These are phyloP conservation scores for Syngnathus rostellatus DNA, from an alignment of 2,797 vertebrate species.

Conservation along the genomic window DNA sequence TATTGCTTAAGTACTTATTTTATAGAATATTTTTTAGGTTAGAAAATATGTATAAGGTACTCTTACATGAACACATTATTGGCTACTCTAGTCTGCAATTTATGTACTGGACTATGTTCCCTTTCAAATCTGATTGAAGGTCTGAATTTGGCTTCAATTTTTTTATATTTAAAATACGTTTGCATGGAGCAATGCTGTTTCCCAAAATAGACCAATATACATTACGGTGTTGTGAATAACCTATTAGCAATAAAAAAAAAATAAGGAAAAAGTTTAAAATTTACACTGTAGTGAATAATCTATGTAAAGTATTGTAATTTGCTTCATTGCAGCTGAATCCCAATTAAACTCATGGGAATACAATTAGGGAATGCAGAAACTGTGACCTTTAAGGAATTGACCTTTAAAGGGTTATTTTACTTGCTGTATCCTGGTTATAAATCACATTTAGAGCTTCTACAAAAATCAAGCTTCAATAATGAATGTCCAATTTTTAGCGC, in stretches of 20 bases:
- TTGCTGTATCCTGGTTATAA: conserved; percentile 12
- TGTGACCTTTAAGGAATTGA: conserved; percentile 4
- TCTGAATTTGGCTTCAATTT: background rate
- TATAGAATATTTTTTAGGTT: too few species aligned
- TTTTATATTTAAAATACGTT: background rate
- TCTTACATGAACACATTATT: too few species aligned
- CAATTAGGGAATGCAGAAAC: background rate
- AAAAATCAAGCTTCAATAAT: conserved; percentile 14
- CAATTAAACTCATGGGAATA: background rate
- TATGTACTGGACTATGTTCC: background rate
- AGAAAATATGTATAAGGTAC: too few species aligned
- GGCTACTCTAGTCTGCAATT: background rate
- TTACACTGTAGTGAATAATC: background rate
- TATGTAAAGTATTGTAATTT: background rate
- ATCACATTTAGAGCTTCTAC: conserved; percentile 26
- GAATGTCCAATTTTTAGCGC: conserved; percentile 16
- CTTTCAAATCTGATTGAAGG: background rate
- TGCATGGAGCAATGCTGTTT: background rate
- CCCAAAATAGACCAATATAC: background rate
- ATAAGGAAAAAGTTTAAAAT: background rate
- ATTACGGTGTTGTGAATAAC: background rate
- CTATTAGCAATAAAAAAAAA: background rate
- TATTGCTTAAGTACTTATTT: too few species aligned
- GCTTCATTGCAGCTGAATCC: background rate
- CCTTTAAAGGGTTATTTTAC: conserved; percentile 6